Evolutionary conservation across 2,113 vertebrate species (phyloP).

Genomic region (Paradoxurus hermaphroditus): DNA sequence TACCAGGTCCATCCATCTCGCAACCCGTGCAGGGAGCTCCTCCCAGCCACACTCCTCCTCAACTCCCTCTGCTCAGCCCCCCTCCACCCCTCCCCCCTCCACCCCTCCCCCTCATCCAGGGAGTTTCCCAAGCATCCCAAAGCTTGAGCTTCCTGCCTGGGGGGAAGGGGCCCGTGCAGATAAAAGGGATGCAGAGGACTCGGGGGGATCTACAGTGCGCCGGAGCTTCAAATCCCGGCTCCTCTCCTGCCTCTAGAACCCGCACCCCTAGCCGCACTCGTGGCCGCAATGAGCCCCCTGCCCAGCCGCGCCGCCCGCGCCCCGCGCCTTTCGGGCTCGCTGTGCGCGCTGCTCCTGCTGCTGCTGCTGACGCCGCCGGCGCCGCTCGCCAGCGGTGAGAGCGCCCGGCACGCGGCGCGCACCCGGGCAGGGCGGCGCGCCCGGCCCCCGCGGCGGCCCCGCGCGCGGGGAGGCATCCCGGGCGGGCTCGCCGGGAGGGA

Average conservation of each 20-base stretch:
- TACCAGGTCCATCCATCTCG: not conserved
- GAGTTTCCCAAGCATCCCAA: constrained; percentile 55
- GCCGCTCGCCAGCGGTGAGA: constrained; percentile 30
- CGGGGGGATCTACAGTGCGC: not conserved
- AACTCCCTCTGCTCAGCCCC: too few relatives aligned
- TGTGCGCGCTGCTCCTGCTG: not conserved
- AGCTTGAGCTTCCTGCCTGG: constrained; percentile 15
- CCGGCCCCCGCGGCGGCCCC: not conserved
- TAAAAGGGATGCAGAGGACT: constrained; percentile 47
- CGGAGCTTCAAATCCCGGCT: not conserved
- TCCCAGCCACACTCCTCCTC: not conserved
- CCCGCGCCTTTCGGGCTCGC: fast-evolving
- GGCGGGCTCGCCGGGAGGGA: too few relatives aligned
- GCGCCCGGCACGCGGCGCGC: fast-evolving
- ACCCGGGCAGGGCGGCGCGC: not conserved
- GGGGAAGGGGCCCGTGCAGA: not conserved
- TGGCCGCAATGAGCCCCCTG: not conserved
- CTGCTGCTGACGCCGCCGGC: not conserved
- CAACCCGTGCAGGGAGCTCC: not conserved
- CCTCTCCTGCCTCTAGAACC: fast-evolving
- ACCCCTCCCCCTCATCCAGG: not conserved
- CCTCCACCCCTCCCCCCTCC: fast-evolving
- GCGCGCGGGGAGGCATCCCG: not conserved
- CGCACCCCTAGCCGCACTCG: fast-evolving
- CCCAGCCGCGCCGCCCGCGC: fast-evolving